Base-by-base conservation (phyloP, 2,113 vertebrate species). In the Chloroceryle aenea region DNA sequence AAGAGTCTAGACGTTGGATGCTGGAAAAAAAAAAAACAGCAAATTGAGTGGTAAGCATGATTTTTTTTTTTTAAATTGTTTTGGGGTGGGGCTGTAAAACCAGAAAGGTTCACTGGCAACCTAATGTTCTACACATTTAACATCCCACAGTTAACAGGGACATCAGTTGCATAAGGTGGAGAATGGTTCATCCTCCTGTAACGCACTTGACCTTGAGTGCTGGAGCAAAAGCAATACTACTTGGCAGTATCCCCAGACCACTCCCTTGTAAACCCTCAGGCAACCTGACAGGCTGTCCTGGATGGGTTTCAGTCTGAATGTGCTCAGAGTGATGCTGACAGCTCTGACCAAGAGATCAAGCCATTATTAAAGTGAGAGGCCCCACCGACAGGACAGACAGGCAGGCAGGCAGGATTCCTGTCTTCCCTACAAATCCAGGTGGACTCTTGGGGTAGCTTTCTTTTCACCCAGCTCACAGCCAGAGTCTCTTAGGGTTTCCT, bases 391-490 rank as follows among this genome's bases (percentile, higher is more conserved):
- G 53, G 22, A 77, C 34, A 34, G 55, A 18, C 12, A 50, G 64
- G 43, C 0, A 2, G 56, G 23, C 0, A 1, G 0, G 1, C 26
- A 32, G 64, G 15, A 47, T 26, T 63, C 42, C 29, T 43, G 9
- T 16, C 38, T 16, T 27, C 23, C 67, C 48, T 64, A 6, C 34
- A 47, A 34, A 71, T 47, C 25, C 58, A 48, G 34, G 15, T 2
- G 16, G 48, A 22, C 20, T 52, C 59, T 29, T 21, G 16, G 20
- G 9, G 18, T 22, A 56, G 30, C 19, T 90, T 69, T 76, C 40
- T 30, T 56, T 76, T 67, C 34, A 58, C 17, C 42, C 76, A 77
- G 36, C 29, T 76, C 27, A 7, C 42, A 86, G 78, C 7, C 58
- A 50, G 71, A 13, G 15, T 38, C 42, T 74, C 34, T 22, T n/a